Base-by-base conservation (phyloP, 2,888 invertebrate genomes). In the Sesia apiformis region DNA sequence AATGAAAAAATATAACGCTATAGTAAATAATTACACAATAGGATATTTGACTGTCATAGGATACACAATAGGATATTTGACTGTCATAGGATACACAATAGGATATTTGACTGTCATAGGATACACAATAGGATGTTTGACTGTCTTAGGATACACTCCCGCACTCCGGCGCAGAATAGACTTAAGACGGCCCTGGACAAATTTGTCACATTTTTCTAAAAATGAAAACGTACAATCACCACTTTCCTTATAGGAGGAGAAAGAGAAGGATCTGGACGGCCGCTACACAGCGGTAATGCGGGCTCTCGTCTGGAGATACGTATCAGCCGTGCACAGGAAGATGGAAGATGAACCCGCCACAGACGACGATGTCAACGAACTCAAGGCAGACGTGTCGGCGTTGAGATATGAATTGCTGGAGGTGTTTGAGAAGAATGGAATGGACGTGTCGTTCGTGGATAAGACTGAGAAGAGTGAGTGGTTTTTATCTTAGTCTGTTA, bases 291-390 rank as follows among this genome's bases (percentile, higher is more conserved):
- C 93, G 0, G 97, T 98, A 3, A 97, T 97, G 94, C 91, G 95
- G 39, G 95, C 97, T 1, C 81, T 98, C 23, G 96, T 98, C 39
- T 98, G 97, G 95, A 92, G 98, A 0, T 98, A 98, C 81, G 94
- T 98, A 5, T 95, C 96, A 5, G 93, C 94, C 7, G 95, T 95
- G 90, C 97, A 98, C 72, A 91, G 95, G 50, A 93, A 93, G 74
- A 92, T 93, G 71, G 96, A 97, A 64, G 94, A 95, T 64, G 95
- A 94, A 53, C 92, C 94, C 0, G 97, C 98, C 0, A 97, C 97
- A 0, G 98, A 98, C 77, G 98, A 98, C 66, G 95, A 97, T 70
- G 91, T 98, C 58, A 98, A 97, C 69, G 98, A 98, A 83, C 93
- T 98, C 40, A 98, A 98, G 79, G 95, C 95, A 66, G 98, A 98